Percentiles rank a stretch among this genome's conserved stretches.
These are phyloP conservation scores for Lasioglossum pauxillum DNA, from an alignment of 2,888 invertebrate species.

Conservation along the genomic window DNA sequence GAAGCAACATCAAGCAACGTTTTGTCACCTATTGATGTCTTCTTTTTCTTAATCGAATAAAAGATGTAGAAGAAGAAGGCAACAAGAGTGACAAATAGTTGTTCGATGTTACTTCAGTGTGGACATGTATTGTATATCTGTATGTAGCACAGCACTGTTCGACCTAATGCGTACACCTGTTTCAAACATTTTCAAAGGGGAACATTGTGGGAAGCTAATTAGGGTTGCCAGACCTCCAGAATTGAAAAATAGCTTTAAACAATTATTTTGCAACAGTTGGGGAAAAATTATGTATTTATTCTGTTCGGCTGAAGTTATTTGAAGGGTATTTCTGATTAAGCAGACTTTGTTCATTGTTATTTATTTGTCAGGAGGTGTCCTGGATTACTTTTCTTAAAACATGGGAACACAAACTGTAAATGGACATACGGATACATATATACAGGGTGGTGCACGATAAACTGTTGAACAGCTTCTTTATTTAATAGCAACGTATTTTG, in stretches of 20 bases:
- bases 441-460: background rate
- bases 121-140: background rate
- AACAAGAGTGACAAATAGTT: background rate
- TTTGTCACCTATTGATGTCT: background rate
- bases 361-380: background rate
- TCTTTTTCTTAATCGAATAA: background rate
- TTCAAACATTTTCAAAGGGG: background rate
- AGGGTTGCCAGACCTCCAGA: background rate
- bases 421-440: background rate
- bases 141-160: constrained; percentile 14
- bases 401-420: background rate
- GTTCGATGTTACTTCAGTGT: background rate
- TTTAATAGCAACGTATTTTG: background rate
- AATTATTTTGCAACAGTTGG: background rate
- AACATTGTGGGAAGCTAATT: background rate
- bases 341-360: background rate
- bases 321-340: background rate
- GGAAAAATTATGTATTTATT: background rate
- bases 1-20: background rate
- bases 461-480: background rate
- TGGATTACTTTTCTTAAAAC: background rate
- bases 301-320: background rate
- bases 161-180: background rate
- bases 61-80: background rate
- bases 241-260: background rate